phyloP scores from a whole-genome alignment of 1,140 invertebrate genomes.

The Brachionus plicatilis region DNA sequence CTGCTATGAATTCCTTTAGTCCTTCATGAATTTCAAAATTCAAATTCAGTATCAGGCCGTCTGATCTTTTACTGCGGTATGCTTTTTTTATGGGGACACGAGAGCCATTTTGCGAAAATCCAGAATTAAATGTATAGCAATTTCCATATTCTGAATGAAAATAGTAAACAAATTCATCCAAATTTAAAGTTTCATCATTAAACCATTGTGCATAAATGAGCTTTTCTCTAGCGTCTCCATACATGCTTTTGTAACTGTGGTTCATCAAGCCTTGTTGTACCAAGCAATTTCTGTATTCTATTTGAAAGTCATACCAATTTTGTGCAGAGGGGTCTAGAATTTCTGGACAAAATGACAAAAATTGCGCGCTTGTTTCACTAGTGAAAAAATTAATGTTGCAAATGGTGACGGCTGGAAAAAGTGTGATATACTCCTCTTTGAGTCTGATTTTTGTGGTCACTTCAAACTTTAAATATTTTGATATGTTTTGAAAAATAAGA shows the following conservation, averaged over 20 bases:
- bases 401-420: neutral
- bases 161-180: neutral
- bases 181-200: neutral
- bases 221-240: neutral
- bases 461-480: neutral
- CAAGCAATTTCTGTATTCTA: neutral
- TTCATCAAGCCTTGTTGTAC: neutral
- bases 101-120: neutral
- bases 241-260: neutral
- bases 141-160: neutral
- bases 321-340: neutral
- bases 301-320: neutral
- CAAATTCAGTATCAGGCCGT: neutral
- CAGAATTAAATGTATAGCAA: neutral
- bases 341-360: neutral
- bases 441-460: neutral
- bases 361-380: neutral
- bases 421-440: neutral
- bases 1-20: neutral
- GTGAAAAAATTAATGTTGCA: conserved; percentile 17
- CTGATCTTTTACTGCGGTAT: neutral
- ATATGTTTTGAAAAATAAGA: neutral
- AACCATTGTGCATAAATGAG: neutral
- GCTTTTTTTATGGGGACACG: neutral
- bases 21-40: neutral